Conservation (phyloP, 1,140 invertebrate genomes). For the Coptotermes formosanus region DNA sequence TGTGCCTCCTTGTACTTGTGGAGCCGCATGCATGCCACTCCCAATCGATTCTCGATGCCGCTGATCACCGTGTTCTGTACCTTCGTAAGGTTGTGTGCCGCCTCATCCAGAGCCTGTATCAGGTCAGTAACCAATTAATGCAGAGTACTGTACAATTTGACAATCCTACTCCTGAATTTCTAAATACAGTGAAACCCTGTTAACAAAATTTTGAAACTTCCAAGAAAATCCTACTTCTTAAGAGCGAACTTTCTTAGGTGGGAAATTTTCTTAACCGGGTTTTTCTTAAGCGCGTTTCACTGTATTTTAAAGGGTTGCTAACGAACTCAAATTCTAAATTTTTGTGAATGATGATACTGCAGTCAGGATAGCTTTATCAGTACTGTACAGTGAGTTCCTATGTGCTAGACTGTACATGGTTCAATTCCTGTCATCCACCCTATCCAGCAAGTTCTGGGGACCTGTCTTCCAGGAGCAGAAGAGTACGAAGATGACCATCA, state of each 20-base stretch:
- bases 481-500: too few relatives aligned
- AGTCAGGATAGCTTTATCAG: not conserved
- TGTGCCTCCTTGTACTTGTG: constrained; percentile 46
- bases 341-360: not conserved
- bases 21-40: constrained; percentile 46
- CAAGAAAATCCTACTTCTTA: too few relatives aligned
- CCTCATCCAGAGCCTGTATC: constrained; percentile 31
- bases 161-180: not conserved
- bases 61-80: constrained; percentile 40
- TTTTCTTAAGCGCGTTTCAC: too few relatives aligned
- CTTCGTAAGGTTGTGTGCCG: constrained; percentile 20
- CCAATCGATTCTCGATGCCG: constrained; percentile 47
- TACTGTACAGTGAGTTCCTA: not conserved
- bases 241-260: too few relatives aligned
- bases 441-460: too few relatives aligned
- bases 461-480: too few relatives aligned
- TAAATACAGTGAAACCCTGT: too few relatives aligned
- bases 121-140: not conserved
- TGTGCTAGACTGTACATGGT: not conserved
- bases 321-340: not conserved
- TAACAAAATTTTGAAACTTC: too few relatives aligned
- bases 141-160: not conserved
- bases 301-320: not conserved
- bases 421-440: too few relatives aligned
- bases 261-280: too few relatives aligned